A percentile compares a stretch with the other conserved stretches of the same genome.
These are phyloP conservation scores for Cyclura pinguis DNA, from an alignment of 2,797 vertebrate species.

Conservation along the genomic window DNA sequence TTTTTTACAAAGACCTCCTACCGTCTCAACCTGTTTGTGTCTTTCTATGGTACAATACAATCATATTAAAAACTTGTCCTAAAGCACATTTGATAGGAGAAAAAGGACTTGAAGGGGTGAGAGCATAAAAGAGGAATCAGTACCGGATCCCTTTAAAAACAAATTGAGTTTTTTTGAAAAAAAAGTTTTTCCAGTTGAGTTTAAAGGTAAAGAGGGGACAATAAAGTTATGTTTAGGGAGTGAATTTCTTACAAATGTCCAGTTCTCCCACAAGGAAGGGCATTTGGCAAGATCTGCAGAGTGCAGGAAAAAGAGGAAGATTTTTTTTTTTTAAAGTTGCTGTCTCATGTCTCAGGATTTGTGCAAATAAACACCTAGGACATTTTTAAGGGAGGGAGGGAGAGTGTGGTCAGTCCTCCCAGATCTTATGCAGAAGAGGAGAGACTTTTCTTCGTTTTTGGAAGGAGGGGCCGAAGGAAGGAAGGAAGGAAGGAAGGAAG, in stretches of 20 bases:
- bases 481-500: too few relatives aligned
- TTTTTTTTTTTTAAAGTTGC: too few relatives aligned
- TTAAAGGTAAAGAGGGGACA: background rate
- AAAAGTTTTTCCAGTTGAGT: background rate
- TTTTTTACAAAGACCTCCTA: background rate
- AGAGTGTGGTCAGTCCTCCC: too few relatives aligned
- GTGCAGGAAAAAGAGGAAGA: too few relatives aligned
- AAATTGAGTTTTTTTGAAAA: too few relatives aligned
- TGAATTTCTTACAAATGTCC: background rate
- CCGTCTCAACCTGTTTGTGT: background rate
- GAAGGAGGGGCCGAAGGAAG: too few relatives aligned
- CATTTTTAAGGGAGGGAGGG: too few relatives aligned
- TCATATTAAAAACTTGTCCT: background rate
- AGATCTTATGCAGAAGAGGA: too few relatives aligned
- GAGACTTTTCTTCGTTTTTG: too few relatives aligned
- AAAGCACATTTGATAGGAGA: background rate
- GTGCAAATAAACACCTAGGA: too few relatives aligned
- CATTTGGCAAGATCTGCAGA: too few relatives aligned
- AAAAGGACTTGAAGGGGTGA: background rate
- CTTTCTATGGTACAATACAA: constrained; percentile 11
- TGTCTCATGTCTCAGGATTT: too few relatives aligned
- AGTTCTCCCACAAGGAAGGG: background rate
- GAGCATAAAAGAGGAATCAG: background rate
- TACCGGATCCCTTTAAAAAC: background rate
- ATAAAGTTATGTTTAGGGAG: background rate